Conservation (phyloP, 2,888 invertebrate genomes). For the Arenicola marina region DNA sequence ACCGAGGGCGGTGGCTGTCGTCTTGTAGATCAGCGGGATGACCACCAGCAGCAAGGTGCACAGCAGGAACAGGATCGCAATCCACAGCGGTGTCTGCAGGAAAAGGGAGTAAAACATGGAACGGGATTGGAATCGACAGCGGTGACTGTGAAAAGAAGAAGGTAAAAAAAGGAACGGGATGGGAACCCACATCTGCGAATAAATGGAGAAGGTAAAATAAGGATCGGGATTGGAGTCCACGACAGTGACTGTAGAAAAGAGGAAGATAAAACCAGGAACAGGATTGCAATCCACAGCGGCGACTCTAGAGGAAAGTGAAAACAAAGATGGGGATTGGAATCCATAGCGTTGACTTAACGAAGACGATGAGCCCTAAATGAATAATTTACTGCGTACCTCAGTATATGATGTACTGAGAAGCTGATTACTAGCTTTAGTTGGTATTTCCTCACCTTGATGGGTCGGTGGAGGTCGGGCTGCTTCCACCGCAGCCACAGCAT, state of each 20-base stretch:
- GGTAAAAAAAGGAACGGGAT: not conserved
- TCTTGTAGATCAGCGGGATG: slow-evolving; percentile 13
- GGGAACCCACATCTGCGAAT: not conserved
- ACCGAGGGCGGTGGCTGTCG: slow-evolving; percentile 5
- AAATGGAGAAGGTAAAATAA: not conserved
- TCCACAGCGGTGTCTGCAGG: slow-evolving; percentile 10
- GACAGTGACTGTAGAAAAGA: no score
- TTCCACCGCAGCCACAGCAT: not conserved
- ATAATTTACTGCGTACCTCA: no score
- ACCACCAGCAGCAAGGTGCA: slow-evolving; percentile 1
- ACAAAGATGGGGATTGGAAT: no score
- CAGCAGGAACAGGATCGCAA: slow-evolving; percentile 8
- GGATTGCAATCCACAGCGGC: slow-evolving; percentile 8
- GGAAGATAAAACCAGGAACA: no score
- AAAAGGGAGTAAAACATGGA: not conserved
- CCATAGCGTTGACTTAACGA: no score
- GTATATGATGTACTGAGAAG: no score
- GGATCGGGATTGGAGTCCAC: no score
- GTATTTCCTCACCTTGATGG: slow-evolving; percentile 4
- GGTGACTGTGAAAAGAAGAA: not conserved
- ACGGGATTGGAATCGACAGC: not conserved
- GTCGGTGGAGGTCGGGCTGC: slow-evolving; percentile 7
- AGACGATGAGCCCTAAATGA: no score
- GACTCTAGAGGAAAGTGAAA: slow-evolving; percentile 12
- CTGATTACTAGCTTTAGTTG: no score